Evolutionary conservation across 1,140 invertebrate genomes (phyloP).

Genomic region (Heterodera carotae): DNA sequence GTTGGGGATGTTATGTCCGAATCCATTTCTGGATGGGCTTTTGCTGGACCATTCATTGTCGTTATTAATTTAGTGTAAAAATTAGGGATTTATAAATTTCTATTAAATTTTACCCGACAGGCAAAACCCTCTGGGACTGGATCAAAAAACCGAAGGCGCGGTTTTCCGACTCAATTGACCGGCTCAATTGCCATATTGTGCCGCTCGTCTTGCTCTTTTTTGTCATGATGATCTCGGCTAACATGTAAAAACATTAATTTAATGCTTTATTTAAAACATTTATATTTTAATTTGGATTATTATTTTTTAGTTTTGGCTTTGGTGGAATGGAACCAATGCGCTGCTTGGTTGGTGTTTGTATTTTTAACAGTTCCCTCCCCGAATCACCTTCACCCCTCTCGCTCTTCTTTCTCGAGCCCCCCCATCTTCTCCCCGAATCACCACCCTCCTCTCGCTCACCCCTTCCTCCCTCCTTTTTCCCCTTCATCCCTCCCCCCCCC

Average conservation of each 20-base stretch:
- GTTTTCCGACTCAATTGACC: slow-evolving; percentile 26
- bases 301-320: slow-evolving; percentile 17
- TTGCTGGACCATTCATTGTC: too few species aligned
- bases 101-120: background rate
- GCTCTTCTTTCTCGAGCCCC: too few species aligned
- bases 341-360: slow-evolving; percentile 27
- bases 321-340: slow-evolving; percentile 24
- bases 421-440: too few species aligned
- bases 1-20: too few species aligned
- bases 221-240: slow-evolving; percentile 25
- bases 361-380: too few species aligned
- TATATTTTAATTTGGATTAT: background rate
- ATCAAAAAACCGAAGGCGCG: slow-evolving; percentile 16
- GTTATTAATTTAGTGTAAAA: background rate
- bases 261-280: background rate
- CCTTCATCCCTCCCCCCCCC: too few species aligned
- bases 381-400: too few species aligned
- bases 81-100: background rate
- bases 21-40: too few species aligned
- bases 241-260: slow-evolving; percentile 6
- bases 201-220: slow-evolving; percentile 23
- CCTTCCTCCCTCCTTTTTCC: background rate
- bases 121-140: slow-evolving; percentile 25
- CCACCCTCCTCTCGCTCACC: too few species aligned
- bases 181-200: slow-evolving; percentile 27